A percentile compares a stretch with the other conserved stretches of the same genome.
These are phyloP conservation scores for Aphodius sticticus DNA, from an alignment of 2,888 invertebrate species.

Conservation along the genomic window DNA sequence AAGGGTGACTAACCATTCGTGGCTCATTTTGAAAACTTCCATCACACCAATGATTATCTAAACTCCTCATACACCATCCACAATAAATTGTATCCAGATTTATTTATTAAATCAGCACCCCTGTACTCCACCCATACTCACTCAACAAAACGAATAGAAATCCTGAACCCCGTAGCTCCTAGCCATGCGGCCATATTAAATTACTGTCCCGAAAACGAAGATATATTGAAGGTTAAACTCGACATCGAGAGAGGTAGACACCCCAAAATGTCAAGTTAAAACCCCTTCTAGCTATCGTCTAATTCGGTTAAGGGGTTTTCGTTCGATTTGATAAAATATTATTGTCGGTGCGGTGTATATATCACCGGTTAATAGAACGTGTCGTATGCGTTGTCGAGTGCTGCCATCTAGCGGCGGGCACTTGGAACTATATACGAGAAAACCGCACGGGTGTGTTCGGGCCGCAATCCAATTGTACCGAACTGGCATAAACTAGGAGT, in stretches of 20 bases:
- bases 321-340: constrained; percentile 45
- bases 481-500: constrained; percentile 60
- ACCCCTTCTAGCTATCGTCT: constrained; percentile 30
- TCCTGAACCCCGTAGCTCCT: neutral
- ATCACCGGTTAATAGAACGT: constrained; percentile 58
- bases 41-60: neutral
- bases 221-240: constrained; percentile 19
- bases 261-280: constrained; percentile 6
- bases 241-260: constrained; percentile 10
- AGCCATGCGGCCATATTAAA: constrained; percentile 19
- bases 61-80: neutral
- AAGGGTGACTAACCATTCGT: neutral
- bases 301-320: constrained; percentile 43
- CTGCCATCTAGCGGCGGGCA: constrained; percentile 12
- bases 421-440: constrained; percentile 41
- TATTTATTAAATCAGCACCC: constrained; percentile 25
- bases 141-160: neutral
- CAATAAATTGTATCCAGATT: constrained; percentile 10
- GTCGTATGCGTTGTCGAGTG: constrained; percentile 37
- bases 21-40: neutral
- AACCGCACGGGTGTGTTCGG: constrained; percentile 56
- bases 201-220: constrained; percentile 21
- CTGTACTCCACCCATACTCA: too few relatives aligned
- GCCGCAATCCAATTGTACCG: constrained; percentile 60
- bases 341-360: constrained; percentile 54